A percentile compares a stretch with the other conserved stretches of the same genome.
Evolutionary conservation across 2,888 invertebrate genomes (phyloP).

Genomic region (Leucoma salicis): DNA sequence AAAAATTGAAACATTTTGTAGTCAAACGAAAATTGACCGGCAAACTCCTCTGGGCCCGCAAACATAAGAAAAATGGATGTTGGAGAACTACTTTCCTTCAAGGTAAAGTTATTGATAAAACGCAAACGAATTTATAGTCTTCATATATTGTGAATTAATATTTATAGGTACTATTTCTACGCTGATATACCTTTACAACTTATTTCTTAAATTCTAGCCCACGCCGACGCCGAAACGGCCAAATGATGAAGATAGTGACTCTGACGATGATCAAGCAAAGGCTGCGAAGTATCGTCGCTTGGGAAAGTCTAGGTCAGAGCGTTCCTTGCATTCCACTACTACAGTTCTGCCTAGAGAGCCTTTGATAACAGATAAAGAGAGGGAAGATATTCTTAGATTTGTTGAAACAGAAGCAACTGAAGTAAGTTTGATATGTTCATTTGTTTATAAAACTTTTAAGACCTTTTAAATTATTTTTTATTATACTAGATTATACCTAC

Average conservation of each 20-base stretch:
- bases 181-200: background rate
- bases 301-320: conserved; percentile 75
- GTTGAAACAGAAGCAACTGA: conserved; percentile 92
- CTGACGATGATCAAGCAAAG: conserved; percentile 84
- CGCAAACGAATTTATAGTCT: background rate
- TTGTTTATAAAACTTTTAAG: no score
- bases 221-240: conserved; percentile 91
- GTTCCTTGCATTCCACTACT: conserved; percentile 56
- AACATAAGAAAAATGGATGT: conserved; percentile 78
- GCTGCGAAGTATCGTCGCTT: conserved; percentile 84
- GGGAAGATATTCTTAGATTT: conserved; percentile 90
- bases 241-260: conserved; percentile 84
- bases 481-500: no score
- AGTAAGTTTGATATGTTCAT: no score
- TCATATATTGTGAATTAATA: background rate
- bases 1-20: no score
- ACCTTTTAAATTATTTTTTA: no score
- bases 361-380: conserved; percentile 86
- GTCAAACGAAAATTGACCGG: no score
- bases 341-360: conserved; percentile 83
- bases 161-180: background rate
- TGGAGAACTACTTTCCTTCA: conserved; percentile 74
- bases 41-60: no score
- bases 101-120: conserved; percentile 46
- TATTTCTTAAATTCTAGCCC: conserved; percentile 82